Conservation (phyloP, 2,888 invertebrate genomes). For the Agriopis marginaria region DNA sequence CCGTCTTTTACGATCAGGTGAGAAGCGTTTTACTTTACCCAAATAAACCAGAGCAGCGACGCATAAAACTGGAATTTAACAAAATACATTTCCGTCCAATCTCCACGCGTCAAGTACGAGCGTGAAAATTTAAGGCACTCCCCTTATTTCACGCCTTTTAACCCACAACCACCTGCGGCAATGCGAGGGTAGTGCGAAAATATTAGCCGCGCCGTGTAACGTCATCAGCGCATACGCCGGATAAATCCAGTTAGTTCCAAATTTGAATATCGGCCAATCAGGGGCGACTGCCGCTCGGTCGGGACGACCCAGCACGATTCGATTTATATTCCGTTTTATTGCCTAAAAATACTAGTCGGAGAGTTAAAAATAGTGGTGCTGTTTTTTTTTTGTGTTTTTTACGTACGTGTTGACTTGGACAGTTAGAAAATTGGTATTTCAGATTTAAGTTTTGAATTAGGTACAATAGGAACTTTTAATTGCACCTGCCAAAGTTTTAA, state of each 20-base stretch:
- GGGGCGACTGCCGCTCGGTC: conserved; percentile 63
- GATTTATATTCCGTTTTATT: conserved; percentile 66
- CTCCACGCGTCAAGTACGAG: conserved; percentile 33
- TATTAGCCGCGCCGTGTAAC: conserved; percentile 80
- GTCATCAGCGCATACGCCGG: conserved; percentile 72
- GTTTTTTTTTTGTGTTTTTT: conserved; percentile 44
- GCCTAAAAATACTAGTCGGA: conserved; percentile 50
- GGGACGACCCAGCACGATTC: conserved; percentile 71
- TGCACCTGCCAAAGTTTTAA: no score
- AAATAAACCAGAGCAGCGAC: conserved; percentile 37
- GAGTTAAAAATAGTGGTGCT: conserved; percentile 24
- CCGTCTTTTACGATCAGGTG: conserved; percentile 33
- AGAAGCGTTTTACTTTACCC: conserved; percentile 32
- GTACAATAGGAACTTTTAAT: no score
- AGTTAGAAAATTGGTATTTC: background rate
- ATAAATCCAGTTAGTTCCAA: conserved; percentile 74
- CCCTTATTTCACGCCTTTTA: conserved; percentile 76
- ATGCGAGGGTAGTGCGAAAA: conserved; percentile 60
- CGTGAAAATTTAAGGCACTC: conserved; percentile 62
- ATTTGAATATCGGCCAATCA: conserved; percentile 86
- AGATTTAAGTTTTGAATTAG: no score
- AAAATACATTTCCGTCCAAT: conserved; percentile 39
- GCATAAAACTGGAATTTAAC: conserved; percentile 40
- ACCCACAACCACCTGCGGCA: conserved; percentile 64
- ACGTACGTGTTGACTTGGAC: conserved; percentile 16